Evolutionary conservation across 2,113 vertebrate genomes (phyloP), one percentile per base, ranked within the genome.

Genomic region (Ifrita kowaldi): DNA sequence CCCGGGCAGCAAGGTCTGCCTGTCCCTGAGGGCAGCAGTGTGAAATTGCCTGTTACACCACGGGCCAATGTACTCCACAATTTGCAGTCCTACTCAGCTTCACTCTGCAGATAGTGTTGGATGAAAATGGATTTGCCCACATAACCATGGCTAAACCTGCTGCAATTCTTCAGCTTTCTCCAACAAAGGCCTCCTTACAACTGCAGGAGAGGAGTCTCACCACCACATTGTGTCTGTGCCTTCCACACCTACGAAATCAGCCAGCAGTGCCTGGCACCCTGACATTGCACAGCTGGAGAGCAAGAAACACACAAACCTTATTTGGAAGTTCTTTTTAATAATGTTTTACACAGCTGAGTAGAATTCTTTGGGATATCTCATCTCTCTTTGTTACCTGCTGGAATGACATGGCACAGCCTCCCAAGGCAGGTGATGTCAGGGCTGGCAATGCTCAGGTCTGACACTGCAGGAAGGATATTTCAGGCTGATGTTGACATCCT

Each of bases 371-470:
- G 41, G 49, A 47, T 90, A 87, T 71, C 90, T 71, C 71, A 75
- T 60, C 41, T 90, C 35, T 32, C 35, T 91, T 46, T 83, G 47
- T 63, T 81, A 59, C 73, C 70, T 79, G 63, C 35, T 85, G 79
- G 67, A 84, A 79, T n/a, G 63, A 73, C 21, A 64, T 0, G 3
- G 52, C 0, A 0, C 53, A 71, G 53, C 13, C 62, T 95, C 57
- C 69, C 81, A 13, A 49, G n/a, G 52, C 70, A 89, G 83, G 46
- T 74, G 88, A 96, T 87, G 86, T 96, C 94, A 96, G 84, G 59
- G 65, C 13, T 96, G 92, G 78, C 80, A 93, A 24, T n/a, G 79
- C 52, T 95, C 32, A 57, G 1, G 4, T 52, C 44, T 84, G 60
- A 84, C 4, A 3, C 37, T 90, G 44, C 80, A 89, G 76, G 65